phyloP scores from a whole-genome alignment of 2,113 vertebrate species.

The Tichodroma muraria region DNA sequence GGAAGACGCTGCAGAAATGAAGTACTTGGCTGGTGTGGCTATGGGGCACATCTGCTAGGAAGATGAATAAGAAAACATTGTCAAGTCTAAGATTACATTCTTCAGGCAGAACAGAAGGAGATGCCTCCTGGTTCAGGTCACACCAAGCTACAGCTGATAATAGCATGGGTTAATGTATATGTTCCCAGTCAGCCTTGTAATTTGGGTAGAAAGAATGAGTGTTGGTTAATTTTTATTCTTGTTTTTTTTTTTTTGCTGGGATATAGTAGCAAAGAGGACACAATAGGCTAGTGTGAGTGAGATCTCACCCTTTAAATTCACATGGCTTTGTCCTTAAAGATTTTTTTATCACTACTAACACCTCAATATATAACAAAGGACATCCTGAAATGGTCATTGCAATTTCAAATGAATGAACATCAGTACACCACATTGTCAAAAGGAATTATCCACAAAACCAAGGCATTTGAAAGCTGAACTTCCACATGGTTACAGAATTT shows the following conservation, averaged over 20 bases:
- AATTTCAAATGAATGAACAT: not conserved
- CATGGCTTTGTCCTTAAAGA: conserved; percentile 5
- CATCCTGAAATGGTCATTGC: conserved; percentile 30
- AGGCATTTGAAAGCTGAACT: conserved; percentile 8
- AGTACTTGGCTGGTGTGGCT: conserved; percentile 11
- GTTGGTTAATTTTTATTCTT: not conserved
- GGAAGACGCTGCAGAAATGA: conserved; percentile 6
- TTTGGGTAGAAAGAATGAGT: not conserved
- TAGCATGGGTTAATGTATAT: not conserved
- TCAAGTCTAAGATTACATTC: not conserved
- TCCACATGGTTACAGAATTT: conserved; percentile 55
- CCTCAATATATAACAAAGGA: conserved; percentile 64
- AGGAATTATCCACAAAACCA: conserved; percentile 45
- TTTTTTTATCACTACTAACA: conserved; percentile 43
- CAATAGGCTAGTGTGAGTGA: not conserved
- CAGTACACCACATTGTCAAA: conserved; percentile 9
- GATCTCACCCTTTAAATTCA: not conserved
- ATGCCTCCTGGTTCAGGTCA: not conserved
- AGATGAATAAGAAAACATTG: not conserved
- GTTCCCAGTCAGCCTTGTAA: not conserved
- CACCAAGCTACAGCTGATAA: not conserved
- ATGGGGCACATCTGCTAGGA: conserved; percentile 9
- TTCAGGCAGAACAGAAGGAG: not conserved
- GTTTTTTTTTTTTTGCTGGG: not conserved
- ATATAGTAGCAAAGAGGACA: not conserved